Percentiles rank a stretch among this genome's conserved stretches.
Conservation (phyloP, 2,113 vertebrate species). For the Nettapus auritus region DNA sequence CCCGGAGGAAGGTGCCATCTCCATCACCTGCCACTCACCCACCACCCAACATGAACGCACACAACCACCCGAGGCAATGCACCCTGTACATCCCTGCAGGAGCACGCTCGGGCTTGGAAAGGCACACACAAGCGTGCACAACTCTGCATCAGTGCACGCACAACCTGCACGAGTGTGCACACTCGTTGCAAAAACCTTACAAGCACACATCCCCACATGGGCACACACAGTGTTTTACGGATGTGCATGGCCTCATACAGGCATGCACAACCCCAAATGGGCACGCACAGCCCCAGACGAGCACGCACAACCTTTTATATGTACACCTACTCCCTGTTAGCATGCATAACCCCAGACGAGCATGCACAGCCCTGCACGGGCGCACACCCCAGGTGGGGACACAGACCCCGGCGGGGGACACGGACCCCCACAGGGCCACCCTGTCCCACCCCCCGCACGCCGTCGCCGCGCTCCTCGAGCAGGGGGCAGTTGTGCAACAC, state of each 20-base stretch:
- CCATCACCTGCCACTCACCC: background rate
- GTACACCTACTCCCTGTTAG: background rate
- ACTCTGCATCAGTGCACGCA: too few species aligned
- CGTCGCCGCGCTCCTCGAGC: fast-evolving
- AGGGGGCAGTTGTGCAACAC: constrained; percentile 29
- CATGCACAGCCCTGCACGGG: fast-evolving
- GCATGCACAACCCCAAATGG: fast-evolving
- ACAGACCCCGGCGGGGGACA: fast-evolving
- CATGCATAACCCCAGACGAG: fast-evolving
- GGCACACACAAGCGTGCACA: background rate
- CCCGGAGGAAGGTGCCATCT: background rate
- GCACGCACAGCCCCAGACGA: fast-evolving
- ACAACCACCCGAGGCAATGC: background rate
- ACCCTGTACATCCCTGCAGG: background rate
- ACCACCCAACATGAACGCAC: background rate
- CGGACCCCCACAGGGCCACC: background rate
- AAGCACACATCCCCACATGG: too few species aligned
- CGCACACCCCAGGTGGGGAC: background rate
- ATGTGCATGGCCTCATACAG: fast-evolving
- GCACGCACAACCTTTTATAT: fast-evolving
- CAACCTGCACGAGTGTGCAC: too few species aligned
- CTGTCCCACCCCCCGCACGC: background rate
- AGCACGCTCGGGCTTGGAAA: too few species aligned
- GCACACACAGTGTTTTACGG: too few species aligned
- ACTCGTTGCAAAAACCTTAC: too few species aligned